Evolutionary conservation across 2,113 vertebrate species (phyloP), one percentile per base, ranked within the genome.

Genomic region (Kryptolebias marmoratus): DNA sequence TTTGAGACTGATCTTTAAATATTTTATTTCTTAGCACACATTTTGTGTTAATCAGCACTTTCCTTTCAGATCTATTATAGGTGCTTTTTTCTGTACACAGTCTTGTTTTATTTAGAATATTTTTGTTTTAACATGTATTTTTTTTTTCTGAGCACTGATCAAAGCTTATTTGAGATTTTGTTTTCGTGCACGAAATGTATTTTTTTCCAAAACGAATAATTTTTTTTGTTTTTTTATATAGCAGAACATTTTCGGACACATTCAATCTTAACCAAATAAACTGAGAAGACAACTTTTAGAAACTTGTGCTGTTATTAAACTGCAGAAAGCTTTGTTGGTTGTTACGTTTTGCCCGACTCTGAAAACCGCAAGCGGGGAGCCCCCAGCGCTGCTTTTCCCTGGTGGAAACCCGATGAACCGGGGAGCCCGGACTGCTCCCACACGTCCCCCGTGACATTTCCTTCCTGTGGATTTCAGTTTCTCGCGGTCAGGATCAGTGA

Each of bases 401-500:
- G 44, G 64, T 62, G 73, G 31, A 73, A 52, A 73, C 45, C 15
- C 54, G 56, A 79, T 71, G 50, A 22, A 22, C 22, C 22, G 63
- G 2, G 39, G 47, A 76, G 64, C 47, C 2, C 39, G 22, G 65
- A 57, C 22, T 31, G n/a, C 60, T 62, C 45, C 45, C 59, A 14
- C 30, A 52, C 32, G 45, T 28, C 45, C 49, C 22, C 27, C 49
- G 55, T 50, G 58, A 55, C 44, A 7, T 57, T 52, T 48, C 11
- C 47, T 31, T 58, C 57, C 66, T 14, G 67, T 36, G 11, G 57
- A 59, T 63, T 60, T 93, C 82, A 95, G 90, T 93, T 93, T 79
- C 90, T 88, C 67, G 89, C 91, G 1, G 90, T 91, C 79, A 95
- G 73, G 65, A 95, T 75, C 77, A 94, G 59, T 22, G 93, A 93